A percentile compares a stretch with the other conserved stretches of the same genome.
Conservation (phyloP, 2,113 vertebrate species). For the Chunga burmeisteri region DNA sequence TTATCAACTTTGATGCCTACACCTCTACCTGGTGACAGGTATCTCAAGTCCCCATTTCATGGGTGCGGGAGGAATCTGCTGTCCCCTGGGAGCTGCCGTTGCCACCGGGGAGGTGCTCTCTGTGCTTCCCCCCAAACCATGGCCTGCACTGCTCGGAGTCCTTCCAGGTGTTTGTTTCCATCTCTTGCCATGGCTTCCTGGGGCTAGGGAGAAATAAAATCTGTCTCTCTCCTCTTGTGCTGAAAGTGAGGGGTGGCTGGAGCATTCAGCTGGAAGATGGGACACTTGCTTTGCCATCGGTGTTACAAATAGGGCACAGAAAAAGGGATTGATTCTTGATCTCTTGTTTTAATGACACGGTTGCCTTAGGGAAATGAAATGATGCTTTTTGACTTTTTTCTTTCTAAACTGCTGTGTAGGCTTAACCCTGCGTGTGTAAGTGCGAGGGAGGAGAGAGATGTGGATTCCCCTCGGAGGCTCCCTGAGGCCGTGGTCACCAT, state of each 20-base stretch:
- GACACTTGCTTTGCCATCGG: neutral
- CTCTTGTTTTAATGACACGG: neutral
- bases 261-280: neutral
- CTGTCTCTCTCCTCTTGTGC: neutral
- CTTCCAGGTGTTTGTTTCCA: neutral
- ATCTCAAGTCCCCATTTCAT: neutral
- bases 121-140: neutral
- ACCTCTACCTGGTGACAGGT: neutral
- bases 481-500: neutral
- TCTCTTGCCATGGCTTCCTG: neutral
- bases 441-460: neutral
- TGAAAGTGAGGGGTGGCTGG: neutral
- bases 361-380: neutral
- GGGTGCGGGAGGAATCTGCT: neutral
- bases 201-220: neutral
- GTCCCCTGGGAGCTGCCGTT: neutral
- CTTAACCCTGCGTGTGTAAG: neutral
- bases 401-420: neutral
- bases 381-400: neutral
- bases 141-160: neutral
- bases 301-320: neutral
- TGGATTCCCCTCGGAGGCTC: neutral
- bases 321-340: neutral
- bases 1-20: neutral
- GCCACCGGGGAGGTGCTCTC: rapidly evolving